phyloP scores from a whole-genome alignment of 2,797 vertebrate genomes.

The Cynodonichthys magdalenae region DNA sequence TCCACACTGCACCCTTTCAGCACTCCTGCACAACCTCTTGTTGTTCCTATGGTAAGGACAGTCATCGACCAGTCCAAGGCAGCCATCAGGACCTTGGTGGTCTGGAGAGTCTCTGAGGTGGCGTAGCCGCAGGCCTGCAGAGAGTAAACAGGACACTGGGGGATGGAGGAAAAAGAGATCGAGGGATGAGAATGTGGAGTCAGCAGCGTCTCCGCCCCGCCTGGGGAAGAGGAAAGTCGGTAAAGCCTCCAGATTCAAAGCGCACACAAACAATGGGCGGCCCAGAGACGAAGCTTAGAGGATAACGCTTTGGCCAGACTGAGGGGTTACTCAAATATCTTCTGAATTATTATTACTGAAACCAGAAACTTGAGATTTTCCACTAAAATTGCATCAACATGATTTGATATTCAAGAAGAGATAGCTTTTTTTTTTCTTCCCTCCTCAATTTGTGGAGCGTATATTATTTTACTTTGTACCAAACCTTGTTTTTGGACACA shows the following conservation, averaged over 20 bases:
- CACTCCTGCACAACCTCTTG: conserved; percentile 58
- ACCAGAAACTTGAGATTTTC: conserved; percentile 41
- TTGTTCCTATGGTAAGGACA: conserved; percentile 62
- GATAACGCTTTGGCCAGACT: conserved; percentile 58
- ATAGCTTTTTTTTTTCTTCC: too few species aligned
- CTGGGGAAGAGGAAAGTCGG: conserved; percentile 73
- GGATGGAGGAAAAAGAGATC: conserved; percentile 65
- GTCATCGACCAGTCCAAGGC: conserved; percentile 45
- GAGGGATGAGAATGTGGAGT: conserved; percentile 79
- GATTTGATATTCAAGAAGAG: conserved; percentile 4
- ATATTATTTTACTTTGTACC: neutral
- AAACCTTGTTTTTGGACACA: neutral
- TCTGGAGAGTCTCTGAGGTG: conserved; percentile 80
- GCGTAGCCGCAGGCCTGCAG: conserved; percentile 71
- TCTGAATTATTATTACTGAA: conserved; percentile 40
- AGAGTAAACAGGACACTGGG: conserved; percentile 78
- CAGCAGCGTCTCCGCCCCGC: conserved; percentile 68
- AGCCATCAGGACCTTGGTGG: conserved; percentile 74
- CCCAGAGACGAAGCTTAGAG: conserved; percentile 63
- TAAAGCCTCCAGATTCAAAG: conserved; percentile 75
- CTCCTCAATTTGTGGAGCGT: too few species aligned
- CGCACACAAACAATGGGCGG: conserved; percentile 70
- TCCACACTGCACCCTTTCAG: conserved; percentile 60
- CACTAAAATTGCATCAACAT: conserved; percentile 22
- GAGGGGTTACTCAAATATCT: conserved; percentile 51